Conservation (phyloP, 2,113 vertebrate genomes). For the Todiramphus saurophagus region DNA sequence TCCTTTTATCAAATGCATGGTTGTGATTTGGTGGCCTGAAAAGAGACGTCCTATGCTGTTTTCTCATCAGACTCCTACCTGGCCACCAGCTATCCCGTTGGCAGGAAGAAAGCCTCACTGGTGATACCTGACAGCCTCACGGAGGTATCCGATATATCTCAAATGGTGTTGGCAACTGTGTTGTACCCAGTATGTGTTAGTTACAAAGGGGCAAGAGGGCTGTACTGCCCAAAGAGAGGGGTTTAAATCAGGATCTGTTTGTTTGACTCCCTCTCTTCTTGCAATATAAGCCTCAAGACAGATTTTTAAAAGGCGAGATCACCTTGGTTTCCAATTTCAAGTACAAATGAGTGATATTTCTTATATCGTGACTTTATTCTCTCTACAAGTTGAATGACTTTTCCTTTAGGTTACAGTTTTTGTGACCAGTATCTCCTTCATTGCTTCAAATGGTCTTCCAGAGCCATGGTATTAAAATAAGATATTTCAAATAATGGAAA, state of each 20-base stretch:
- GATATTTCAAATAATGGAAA: conserved; percentile 23
- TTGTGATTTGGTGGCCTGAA: background rate
- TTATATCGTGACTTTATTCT: background rate
- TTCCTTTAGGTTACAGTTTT: background rate
- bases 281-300: background rate
- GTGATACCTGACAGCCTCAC: background rate
- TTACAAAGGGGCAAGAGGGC: background rate
- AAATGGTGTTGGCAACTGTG: background rate
- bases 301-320: background rate
- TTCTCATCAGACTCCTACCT: background rate
- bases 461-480: conserved; percentile 1
- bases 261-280: background rate
- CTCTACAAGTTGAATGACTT: background rate
- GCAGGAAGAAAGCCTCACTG: background rate
- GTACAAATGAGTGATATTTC: background rate
- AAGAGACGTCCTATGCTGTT: background rate
- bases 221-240: background rate
- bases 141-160: background rate
- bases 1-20: background rate
- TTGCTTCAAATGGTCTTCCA: conserved; percentile 16
- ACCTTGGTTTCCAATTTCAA: background rate
- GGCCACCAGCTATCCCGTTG: background rate
- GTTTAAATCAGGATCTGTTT: background rate
- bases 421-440: background rate
- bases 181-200: background rate